These are phyloP conservation scores for Sphaeridia pumilis DNA, from an alignment of 2,888 invertebrate genomes.

Conservation along the genomic window DNA sequence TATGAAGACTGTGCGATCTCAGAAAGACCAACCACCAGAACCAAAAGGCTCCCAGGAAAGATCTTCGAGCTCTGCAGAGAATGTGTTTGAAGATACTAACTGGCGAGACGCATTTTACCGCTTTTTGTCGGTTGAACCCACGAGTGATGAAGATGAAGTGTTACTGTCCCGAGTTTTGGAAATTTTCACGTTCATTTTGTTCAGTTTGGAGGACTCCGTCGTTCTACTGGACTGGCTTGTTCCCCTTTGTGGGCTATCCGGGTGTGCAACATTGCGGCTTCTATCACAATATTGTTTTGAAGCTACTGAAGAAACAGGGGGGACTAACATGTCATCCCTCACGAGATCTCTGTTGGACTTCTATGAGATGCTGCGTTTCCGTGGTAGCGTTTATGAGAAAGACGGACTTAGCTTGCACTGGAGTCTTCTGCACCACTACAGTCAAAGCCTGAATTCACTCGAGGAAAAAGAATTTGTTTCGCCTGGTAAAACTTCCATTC, in stretches of 20 bases:
- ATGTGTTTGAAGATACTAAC: constrained; percentile 39
- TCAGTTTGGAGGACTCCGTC: constrained; percentile 14
- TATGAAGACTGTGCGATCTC: constrained; percentile 37
- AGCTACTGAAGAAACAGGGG: constrained; percentile 14
- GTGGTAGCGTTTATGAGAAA: no score
- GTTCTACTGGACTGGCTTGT: constrained; percentile 24
- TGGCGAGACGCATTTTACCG: constrained; percentile 53
- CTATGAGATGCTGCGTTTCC: constrained; percentile 18
- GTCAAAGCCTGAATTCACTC: no score
- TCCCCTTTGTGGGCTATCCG: constrained; percentile 25
- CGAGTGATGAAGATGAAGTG: constrained; percentile 51
- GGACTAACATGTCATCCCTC: constrained; percentile 23
- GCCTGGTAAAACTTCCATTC: background rate
- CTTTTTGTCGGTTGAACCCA: constrained; percentile 53
- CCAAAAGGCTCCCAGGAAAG: constrained; percentile 11
- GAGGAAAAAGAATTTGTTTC: no score
- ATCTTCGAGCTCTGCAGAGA: constrained; percentile 17
- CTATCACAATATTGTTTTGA: constrained; percentile 15
- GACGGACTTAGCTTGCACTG: no score
- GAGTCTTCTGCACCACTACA: no score
- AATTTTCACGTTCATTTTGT: constrained; percentile 21
- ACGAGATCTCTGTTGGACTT: constrained; percentile 25
- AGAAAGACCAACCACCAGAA: constrained; percentile 33
- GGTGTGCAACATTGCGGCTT: constrained; percentile 21
- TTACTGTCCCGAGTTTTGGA: constrained; percentile 46